Evolutionary conservation across 2,113 vertebrate genomes (phyloP).

Genomic region (Jaculus jaculus): DNA sequence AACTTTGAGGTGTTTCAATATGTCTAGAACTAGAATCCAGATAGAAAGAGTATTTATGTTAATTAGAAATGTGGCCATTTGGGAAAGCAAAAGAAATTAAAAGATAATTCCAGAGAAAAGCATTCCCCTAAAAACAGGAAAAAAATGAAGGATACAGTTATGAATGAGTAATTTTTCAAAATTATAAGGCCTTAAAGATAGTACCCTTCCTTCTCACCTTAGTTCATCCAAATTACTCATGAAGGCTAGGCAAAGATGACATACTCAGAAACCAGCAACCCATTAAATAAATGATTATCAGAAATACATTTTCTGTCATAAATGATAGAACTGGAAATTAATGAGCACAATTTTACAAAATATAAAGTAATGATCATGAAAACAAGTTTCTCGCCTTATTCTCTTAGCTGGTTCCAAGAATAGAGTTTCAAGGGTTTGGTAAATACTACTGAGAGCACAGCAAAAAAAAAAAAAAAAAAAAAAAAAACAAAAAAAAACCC

Average conservation of each 20-base stretch:
- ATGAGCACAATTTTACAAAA: neutral
- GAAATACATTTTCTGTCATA: neutral
- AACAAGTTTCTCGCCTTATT: neutral
- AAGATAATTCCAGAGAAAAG: neutral
- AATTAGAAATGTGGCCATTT: neutral
- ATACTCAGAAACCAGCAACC: neutral
- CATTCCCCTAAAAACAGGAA: neutral
- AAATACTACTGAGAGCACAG: neutral
- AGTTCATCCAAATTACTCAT: neutral
- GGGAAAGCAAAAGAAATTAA: neutral
- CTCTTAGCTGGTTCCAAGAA: neutral
- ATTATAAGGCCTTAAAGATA: neutral
- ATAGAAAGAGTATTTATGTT: neutral
- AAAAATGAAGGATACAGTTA: neutral
- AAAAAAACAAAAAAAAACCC: too few species aligned
- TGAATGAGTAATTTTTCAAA: neutral
- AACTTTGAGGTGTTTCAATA: conserved; percentile 18
- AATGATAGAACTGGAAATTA: neutral
- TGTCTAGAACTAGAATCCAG: neutral
- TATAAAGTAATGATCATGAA: neutral
- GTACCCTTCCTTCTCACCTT: neutral
- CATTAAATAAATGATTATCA: neutral
- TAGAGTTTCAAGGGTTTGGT: neutral
- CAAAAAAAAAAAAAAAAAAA: neutral
- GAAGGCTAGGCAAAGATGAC: neutral